Conservation (phyloP, 2,888 invertebrate species). For the Papilio protenor region DNA sequence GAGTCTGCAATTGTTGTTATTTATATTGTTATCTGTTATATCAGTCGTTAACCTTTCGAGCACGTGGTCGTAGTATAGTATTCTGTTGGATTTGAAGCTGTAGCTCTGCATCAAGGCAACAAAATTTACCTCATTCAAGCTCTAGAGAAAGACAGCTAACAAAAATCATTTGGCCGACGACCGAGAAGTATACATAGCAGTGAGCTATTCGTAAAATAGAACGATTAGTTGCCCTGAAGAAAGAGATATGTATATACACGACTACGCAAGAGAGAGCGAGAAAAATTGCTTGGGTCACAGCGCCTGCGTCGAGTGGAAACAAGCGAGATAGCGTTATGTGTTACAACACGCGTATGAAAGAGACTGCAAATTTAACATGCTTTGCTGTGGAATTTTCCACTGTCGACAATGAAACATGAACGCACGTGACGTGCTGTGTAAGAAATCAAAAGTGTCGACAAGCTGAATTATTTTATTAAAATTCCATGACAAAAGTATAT, state of each 20-base stretch:
- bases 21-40: conserved; percentile 79
- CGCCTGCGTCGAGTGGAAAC: conserved; percentile 75
- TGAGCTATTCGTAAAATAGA: conserved; percentile 84
- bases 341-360: conserved; percentile 60
- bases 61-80: conserved; percentile 81
- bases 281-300: conserved; percentile 74
- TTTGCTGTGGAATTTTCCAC: conserved; percentile 83
- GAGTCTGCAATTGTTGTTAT: conserved; percentile 63
- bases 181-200: conserved; percentile 84
- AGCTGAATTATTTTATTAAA: conserved; percentile 39
- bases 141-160: conserved; percentile 84
- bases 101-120: conserved; percentile 81
- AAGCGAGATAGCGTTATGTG: conserved; percentile 66
- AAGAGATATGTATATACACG: conserved; percentile 66
- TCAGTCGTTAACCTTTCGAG: conserved; percentile 80
- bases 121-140: conserved; percentile 82
- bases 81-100: conserved; percentile 83
- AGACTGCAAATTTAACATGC: conserved; percentile 77
- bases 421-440: conserved; percentile 65
- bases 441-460: conserved; percentile 52
- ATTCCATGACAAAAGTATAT: conserved; percentile 65
- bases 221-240: conserved; percentile 72
- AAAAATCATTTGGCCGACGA: conserved; percentile 81
- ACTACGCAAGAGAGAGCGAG: conserved; percentile 63
- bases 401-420: conserved; percentile 83